These are phyloP conservation scores for Paratilapia polleni DNA, from an alignment of 2,113 vertebrate genomes.

Conservation along the genomic window DNA sequence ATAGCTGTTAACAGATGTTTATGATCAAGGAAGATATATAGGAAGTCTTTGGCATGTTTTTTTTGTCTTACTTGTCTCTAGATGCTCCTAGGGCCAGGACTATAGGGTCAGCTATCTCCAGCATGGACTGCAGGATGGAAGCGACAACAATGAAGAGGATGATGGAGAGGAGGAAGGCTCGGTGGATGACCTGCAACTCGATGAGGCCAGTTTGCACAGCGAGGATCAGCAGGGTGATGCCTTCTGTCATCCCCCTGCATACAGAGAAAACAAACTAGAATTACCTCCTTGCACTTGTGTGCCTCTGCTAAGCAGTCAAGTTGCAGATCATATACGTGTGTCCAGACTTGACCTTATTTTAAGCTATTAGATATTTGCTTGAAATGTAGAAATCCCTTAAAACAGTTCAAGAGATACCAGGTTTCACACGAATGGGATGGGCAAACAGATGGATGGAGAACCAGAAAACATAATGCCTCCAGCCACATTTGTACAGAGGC, in stretches of 20 bases:
- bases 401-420: background rate
- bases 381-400: background rate
- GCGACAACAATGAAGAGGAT: slow-evolving; percentile 99
- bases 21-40: too few species aligned
- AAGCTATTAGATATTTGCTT: background rate
- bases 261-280: background rate
- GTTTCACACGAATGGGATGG: background rate
- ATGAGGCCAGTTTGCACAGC: slow-evolving; percentile 98
- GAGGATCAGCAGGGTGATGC: slow-evolving; percentile 92
- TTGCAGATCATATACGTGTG: background rate
- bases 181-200: slow-evolving; percentile 96
- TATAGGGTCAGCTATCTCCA: slow-evolving; percentile 99
- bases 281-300: too few species aligned
- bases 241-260: slow-evolving; percentile 96
- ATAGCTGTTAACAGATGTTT: background rate
- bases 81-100: slow-evolving; percentile 96
- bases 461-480: background rate
- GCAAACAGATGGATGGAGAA: too few species aligned
- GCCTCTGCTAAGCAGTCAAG: background rate
- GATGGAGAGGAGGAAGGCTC: slow-evolving; percentile 97
- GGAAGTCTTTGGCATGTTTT: background rate
- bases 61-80: slow-evolving; percentile 89
- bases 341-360: background rate
- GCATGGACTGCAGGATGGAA: slow-evolving; percentile 97
- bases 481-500: background rate